A percentile compares a stretch with the other conserved stretches of the same genome.
Evolutionary conservation across 2,113 vertebrate genomes (phyloP).

Genomic region (Eurypyga helias): DNA sequence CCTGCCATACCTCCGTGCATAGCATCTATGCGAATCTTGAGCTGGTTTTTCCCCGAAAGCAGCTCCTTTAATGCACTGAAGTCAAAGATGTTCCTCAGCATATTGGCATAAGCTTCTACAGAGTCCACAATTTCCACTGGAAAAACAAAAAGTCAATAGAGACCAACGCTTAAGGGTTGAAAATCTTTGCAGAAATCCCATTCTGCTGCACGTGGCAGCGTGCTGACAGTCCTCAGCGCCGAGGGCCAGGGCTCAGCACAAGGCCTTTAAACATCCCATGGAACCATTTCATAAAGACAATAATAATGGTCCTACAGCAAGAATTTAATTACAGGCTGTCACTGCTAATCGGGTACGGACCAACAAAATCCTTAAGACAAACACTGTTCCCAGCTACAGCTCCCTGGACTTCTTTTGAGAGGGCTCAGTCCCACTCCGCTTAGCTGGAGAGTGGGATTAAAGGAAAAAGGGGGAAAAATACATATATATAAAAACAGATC

Average conservation of each 20-base stretch:
- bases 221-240: background rate
- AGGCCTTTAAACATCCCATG: background rate
- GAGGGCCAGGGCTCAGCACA: background rate
- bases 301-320: background rate
- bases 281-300: background rate
- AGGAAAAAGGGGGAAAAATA: background rate
- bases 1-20: conserved; percentile 92
- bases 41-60: conserved; percentile 88
- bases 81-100: conserved; percentile 96
- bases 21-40: conserved; percentile 93
- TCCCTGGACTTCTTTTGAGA: background rate
- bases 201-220: background rate
- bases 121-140: conserved; percentile 98
- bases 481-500: background rate
- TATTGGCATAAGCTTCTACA: conserved; percentile 90
- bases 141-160: background rate
- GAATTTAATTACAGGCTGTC: background rate
- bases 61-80: conserved; percentile 92
- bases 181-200: accelerated
- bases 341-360: background rate
- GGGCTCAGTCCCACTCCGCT: background rate
- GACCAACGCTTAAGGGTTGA: background rate
- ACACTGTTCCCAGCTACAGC: background rate
- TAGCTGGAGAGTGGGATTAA: background rate
- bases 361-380: background rate